Evolutionary conservation across 2,113 vertebrate species (phyloP), one percentile per base, ranked within the genome.

Genomic region (Pachyramphus minor): DNA sequence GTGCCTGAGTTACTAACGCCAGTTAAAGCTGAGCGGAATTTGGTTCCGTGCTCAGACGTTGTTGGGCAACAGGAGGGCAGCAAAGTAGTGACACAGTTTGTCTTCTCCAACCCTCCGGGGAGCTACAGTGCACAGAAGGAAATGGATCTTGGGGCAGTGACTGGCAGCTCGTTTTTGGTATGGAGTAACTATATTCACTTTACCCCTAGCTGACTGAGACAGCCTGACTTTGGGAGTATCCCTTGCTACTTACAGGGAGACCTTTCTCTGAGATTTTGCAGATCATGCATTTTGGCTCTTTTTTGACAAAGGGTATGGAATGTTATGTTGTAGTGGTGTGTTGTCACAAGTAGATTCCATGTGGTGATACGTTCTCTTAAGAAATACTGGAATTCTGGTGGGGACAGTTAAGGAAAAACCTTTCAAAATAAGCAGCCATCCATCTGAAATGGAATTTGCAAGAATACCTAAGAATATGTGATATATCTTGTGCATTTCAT

Each of bases 81-180:
- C 91, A 98, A 98, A 93, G 98, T 98, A 35, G 97, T 98, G 69
- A 97, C 98, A 2, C 98, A 98, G 93, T 99, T 99, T 95, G 98
- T 98, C 72, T 98, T 98, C 95, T 97, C 98, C 42, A 96, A 98
- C 75, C 98, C 98, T 53, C 90, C 96, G 9, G 98, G 97, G 92
- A 97, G 95, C 95, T 98, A 97, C 95, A 98, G 98, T 59, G 96
- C 98, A 24, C 98, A 98, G 97, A 99, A 98, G 91, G 99, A 99
- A 50, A 87, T 97, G 8, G 98, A 99, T 88, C 98, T 98, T 53
- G 96, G 87, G 4, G 74, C 97, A 4, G 97, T 98, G 92, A 97
- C 99, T 39, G 97, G 98, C 49, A 98, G 97, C 98, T 97, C 98
- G 8, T 99, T 99, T 96, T 97, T 99, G 98, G 99, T 99, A 98